Evolutionary conservation across 2,888 invertebrate species (phyloP).

Genomic region (Calameuta pallipes): DNA sequence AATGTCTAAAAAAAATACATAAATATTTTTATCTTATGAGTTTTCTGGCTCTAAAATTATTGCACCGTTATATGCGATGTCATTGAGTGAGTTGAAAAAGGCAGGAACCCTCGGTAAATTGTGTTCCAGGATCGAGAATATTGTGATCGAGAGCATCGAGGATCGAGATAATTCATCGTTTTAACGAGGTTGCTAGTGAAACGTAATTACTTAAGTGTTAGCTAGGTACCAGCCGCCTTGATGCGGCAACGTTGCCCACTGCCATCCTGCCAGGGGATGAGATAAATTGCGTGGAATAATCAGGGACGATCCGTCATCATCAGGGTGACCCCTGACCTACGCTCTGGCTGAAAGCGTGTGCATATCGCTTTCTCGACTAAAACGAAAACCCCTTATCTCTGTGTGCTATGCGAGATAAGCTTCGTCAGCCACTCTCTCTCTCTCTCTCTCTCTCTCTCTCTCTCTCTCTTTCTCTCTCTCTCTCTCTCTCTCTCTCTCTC

Average conservation of each 20-base stretch:
- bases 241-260: neutral
- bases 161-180: constrained; percentile 16
- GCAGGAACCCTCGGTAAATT: too few species aligned
- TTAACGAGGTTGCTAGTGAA: constrained; percentile 28
- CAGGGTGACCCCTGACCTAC: constrained; percentile 29
- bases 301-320: constrained; percentile 52
- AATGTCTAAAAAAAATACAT: too few species aligned
- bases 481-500: too few species aligned
- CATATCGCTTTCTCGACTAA: constrained; percentile 21
- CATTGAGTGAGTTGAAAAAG: too few species aligned
- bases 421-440: neutral
- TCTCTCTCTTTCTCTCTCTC: too few species aligned
- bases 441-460: too few species aligned
- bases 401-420: constrained; percentile 30
- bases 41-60: too few species aligned
- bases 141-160: neutral
- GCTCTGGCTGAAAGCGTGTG: constrained; percentile 14
- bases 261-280: constrained; percentile 16
- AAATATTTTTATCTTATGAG: too few species aligned
- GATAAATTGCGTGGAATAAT: constrained; percentile 50
- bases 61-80: too few species aligned
- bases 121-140: too few species aligned
- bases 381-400: constrained; percentile 7
- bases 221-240: constrained; percentile 9
- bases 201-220: constrained; percentile 39